Percentiles rank a stretch among this genome's conserved stretches.
phyloP scores from a whole-genome alignment of 1,140 invertebrate species.

The Pseudomyrmex dendroicus region DNA sequence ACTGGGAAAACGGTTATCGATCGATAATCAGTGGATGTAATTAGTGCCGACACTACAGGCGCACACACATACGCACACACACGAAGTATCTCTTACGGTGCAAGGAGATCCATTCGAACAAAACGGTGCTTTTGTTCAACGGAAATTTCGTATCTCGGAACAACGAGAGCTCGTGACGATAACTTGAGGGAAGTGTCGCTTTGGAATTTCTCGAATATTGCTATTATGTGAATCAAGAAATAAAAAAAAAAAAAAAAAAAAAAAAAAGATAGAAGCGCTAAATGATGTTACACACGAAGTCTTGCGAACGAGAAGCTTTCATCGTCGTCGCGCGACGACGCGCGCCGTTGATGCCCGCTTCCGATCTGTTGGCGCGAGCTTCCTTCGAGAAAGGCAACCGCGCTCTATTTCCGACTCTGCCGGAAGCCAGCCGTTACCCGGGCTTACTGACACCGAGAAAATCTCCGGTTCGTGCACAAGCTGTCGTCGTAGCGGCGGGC shows the following conservation, averaged over 20 bases:
- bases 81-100: neutral
- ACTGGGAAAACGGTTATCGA: neutral
- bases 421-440: constrained; percentile 55
- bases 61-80: neutral
- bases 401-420: constrained; percentile 49
- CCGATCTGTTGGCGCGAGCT: constrained; percentile 36
- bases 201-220: constrained; percentile 9
- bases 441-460: constrained; percentile 55
- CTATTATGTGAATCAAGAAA: neutral
- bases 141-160: constrained; percentile 9
- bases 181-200: constrained; percentile 15
- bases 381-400: constrained; percentile 35
- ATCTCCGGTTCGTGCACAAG: constrained; percentile 52
- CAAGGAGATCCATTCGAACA: neutral
- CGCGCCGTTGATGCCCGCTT: constrained; percentile 29
- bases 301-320: constrained; percentile 25
- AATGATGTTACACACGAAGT: neutral
- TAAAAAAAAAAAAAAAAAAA: no score
- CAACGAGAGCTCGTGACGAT: constrained; percentile 17
- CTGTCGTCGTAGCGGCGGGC: constrained; percentile 18
- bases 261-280: neutral
- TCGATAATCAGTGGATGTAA: constrained; percentile 43
- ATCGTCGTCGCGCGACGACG: neutral
- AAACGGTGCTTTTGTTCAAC: neutral
- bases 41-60: constrained; percentile 15